Base-by-base conservation (phyloP, 1,140 invertebrate genomes). In the Drosophila leontia region DNA sequence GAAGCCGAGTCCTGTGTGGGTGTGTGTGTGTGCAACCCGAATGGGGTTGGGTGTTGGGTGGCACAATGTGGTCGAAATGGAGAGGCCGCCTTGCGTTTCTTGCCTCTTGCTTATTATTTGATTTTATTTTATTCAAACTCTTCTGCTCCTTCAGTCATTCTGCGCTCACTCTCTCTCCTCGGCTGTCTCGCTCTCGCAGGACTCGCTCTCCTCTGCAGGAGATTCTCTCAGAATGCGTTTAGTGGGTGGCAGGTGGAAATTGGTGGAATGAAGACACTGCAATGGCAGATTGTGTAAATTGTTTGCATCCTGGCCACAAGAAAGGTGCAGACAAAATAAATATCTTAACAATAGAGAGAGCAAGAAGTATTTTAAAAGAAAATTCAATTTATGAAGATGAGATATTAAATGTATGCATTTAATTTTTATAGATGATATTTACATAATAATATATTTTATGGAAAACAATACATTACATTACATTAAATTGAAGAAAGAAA, bases 241-340 rank as follows among this genome's bases (percentile, higher is more conserved):
- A 41, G 34, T 37, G 42, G 35, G 45, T n/a, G 23, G 44, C 34
- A 12, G 9, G 34, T 35, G 48, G 26, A 34, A 37, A n/a, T 41
- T 39, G 32, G 26, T 39, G 29, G 47, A 9, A 35, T 64, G 50
- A 56, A 58, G 55, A 61, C 72, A 63, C 60, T 80, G 83, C 80
- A 70, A 55, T 78, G 69, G 81, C 84, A 85, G 77, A 88, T 87
- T 88, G 84, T 75, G 80, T 83, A 88, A 90, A 88, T 90, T 85
- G 85, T 74, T 81, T 85, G 75, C 81, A 82, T 90, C 84, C 84
- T 83, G 80, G 60, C 83, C 79, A 69, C 58, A 71, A 80, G 57
- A 50, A 63, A 62, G 50, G 35, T 39, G 57, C 76, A 70, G 13
- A 44, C 29, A 35, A 58, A 23, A 17, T 6, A 7, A n/a, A 13